phyloP scores from a whole-genome alignment of 1,140 invertebrate genomes.

The Amphibalanus amphitrite region DNA sequence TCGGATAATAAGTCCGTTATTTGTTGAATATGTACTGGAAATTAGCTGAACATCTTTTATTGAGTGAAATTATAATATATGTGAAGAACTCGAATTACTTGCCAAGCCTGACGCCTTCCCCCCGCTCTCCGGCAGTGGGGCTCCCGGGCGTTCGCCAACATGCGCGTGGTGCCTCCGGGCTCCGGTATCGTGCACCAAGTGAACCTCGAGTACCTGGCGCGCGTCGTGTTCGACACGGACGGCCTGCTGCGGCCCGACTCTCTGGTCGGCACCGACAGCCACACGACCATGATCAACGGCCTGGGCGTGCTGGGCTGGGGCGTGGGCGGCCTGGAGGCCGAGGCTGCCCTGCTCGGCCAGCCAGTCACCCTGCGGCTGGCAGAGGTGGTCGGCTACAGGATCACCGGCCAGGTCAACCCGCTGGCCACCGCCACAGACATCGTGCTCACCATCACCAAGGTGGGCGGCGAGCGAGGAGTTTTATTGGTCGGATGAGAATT shows the following conservation, averaged over 20 bases:
- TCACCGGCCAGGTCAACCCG: slow-evolving; percentile 38
- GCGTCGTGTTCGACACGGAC: slow-evolving; percentile 29
- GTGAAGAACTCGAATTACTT: too few relatives aligned
- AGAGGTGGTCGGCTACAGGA: slow-evolving; percentile 12
- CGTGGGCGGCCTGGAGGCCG: slow-evolving; percentile 18
- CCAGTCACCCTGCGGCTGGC: slow-evolving; percentile 14
- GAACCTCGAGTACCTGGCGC: slow-evolving; percentile 34
- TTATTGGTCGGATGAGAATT: too few relatives aligned
- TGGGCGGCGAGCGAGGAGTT: too few relatives aligned
- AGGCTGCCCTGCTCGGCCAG: slow-evolving; percentile 19
- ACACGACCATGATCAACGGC: slow-evolving; percentile 40
- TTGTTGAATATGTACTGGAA: too few relatives aligned
- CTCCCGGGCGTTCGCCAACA: slow-evolving; percentile 33
- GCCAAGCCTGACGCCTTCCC: too few relatives aligned
- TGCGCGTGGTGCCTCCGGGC: slow-evolving; percentile 37
- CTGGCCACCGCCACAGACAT: slow-evolving; percentile 93
- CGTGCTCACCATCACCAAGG: slow-evolving; percentile 90
- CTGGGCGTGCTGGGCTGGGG: slow-evolving; percentile 38
- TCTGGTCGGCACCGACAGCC: slow-evolving; percentile 38
- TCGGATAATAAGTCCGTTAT: too few relatives aligned
- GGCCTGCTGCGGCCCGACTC: slow-evolving; percentile 35
- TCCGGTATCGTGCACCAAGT: slow-evolving; percentile 39
- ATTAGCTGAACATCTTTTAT: too few relatives aligned
- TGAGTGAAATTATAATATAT: too few relatives aligned
- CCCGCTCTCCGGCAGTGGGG: slow-evolving; percentile 33